Evolutionary conservation across 2,888 invertebrate genomes (phyloP), one percentile per base, ranked within the genome.

Genomic region (Athrips mouffetella): DNA sequence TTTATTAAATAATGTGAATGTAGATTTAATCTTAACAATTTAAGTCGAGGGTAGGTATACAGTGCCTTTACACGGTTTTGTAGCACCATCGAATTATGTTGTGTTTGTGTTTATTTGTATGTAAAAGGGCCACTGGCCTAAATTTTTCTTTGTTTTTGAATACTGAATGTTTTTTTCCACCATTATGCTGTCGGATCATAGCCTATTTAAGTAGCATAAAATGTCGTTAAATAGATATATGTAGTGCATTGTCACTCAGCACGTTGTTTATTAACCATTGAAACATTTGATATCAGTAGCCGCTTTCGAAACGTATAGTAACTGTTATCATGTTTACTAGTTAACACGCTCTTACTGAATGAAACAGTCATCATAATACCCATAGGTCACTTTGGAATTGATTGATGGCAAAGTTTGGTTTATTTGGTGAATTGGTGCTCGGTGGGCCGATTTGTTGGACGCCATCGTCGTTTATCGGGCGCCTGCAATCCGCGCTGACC

Each of bases 401-500:
- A 47, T 33, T 31, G 21, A 47, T 41, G 47, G 8, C 30, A 40
- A 41, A 41, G 23, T 21, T 31, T 3, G 21, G 30, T 40, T 33
- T 27, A 46, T 45, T 44, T 23, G 13, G 39, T 46, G 29, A 15
- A 29, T 37, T 33, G 8, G 16, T 18, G 23, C 11, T 16, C 13
- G 15, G 37, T 41, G 63, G 64, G 66, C 65, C 55, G 68, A 72
- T 69, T 69, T 63, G 67, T 72, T 67, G 71, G 65, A 70, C 68
- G 76, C 69, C 76, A 70, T 68, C 70, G 65, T 60, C 73, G 74
- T 83, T 84, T 85, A 86, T 84, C 86, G 76, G 78, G 74, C 79
- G 85, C 81, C 82, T 85, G 80, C 86, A 87, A 88, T 87, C 88
- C 85, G 80, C 76, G 84, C 73, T 87, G 87, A 88, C 87, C 87